phyloP scores from a whole-genome alignment of 2,113 vertebrate genomes.

The Gracilinanus agilis region DNA sequence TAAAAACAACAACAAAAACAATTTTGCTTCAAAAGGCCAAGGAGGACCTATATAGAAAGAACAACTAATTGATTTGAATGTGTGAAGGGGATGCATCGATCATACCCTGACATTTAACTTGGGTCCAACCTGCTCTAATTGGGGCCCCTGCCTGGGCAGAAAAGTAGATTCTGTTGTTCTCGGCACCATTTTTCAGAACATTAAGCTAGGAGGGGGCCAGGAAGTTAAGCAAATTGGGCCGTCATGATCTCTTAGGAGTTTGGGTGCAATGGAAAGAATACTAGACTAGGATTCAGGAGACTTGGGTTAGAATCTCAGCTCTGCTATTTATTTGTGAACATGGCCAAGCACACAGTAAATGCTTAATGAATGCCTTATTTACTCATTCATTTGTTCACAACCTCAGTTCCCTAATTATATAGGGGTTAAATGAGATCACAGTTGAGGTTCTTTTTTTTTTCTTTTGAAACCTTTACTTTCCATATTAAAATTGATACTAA shows the following conservation, averaged over 20 bases:
- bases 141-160: not conserved
- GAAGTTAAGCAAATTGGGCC: not conserved
- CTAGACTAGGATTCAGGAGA: not conserved
- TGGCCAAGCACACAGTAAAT: not conserved
- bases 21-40: not conserved
- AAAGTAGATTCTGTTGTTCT: not conserved
- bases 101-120: not conserved
- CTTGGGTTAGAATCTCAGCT: not conserved
- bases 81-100: not conserved
- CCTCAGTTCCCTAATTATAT: not conserved
- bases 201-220: not conserved
- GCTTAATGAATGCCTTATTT: not conserved
- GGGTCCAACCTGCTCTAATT: not conserved
- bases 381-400: not conserved
- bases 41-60: not conserved
- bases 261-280: not conserved
- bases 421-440: not conserved
- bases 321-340: not conserved
- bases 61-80: not conserved
- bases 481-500: no score
- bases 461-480: no score
- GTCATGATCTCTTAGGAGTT: not conserved
- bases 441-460: not conserved
- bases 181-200: not conserved
- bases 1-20: not conserved